phyloP scores from a whole-genome alignment of 2,888 invertebrate genomes.

The Copidosoma aretas region DNA sequence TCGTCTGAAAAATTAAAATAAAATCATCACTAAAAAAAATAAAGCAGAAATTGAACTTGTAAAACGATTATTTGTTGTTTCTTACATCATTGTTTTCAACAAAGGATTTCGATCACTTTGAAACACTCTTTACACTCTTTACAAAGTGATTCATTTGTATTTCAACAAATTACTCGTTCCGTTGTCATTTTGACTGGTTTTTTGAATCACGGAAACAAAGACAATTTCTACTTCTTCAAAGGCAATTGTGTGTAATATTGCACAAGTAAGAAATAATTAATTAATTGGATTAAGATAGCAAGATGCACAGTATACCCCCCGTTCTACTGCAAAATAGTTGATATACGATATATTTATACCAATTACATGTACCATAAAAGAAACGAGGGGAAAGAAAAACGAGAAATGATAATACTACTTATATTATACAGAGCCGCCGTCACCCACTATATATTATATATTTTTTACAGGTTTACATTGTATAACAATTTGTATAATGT shows the following conservation, averaged over 20 bases:
- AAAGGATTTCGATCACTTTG: too few relatives aligned
- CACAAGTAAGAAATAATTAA: not conserved
- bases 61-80: too few relatives aligned
- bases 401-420: conserved; percentile 61
- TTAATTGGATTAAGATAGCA: conserved; percentile 31
- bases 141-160: too few relatives aligned
- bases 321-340: conserved; percentile 50
- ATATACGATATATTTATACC: conserved; percentile 62
- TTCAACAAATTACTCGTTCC: not conserved
- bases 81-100: too few relatives aligned
- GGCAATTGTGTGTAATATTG: conserved; percentile 38
- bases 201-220: not conserved
- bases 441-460: conserved; percentile 58
- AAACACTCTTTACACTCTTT: too few relatives aligned
- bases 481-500: conserved; percentile 63
- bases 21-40: too few relatives aligned
- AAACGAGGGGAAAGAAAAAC: conserved; percentile 38
- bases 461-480: conserved; percentile 64
- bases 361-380: conserved; percentile 58
- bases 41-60: too few relatives aligned
- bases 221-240: conserved; percentile 28
- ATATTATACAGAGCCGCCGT: conserved; percentile 63
- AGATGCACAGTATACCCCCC: conserved; percentile 39
- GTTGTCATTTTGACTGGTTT: not conserved
- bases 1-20: too few relatives aligned